A percentile compares a stretch with the other conserved stretches of the same genome.
phyloP scores from a whole-genome alignment of 2,888 invertebrate genomes.

The Tridacna crocea region DNA sequence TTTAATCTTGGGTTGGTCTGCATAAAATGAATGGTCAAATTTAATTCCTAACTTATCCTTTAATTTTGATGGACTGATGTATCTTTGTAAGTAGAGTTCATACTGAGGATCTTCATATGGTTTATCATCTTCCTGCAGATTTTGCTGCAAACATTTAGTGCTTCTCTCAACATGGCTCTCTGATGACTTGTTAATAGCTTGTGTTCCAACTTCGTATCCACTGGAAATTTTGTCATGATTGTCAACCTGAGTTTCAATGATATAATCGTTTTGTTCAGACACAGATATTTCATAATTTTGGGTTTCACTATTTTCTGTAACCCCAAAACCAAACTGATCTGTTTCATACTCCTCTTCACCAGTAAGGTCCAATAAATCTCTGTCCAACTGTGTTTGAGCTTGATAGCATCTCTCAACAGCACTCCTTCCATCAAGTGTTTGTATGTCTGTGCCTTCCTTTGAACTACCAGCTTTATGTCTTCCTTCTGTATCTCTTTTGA shows the following conservation, averaged over 20 bases:
- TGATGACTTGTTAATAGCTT: not conserved
- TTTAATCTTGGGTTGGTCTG: not conserved
- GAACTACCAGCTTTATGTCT: not conserved
- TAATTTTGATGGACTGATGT: not conserved
- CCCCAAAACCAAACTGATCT: not conserved
- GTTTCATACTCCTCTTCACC: not conserved
- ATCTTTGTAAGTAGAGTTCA: not conserved
- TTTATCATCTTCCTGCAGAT: not conserved
- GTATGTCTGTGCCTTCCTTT: not conserved
- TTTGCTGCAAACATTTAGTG: no score
- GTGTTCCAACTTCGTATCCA: conserved; percentile 7
- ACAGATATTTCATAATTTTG: not conserved
- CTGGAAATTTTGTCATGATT: not conserved
- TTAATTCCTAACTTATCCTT: conserved; percentile 5
- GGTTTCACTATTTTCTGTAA: not conserved
- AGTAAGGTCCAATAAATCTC: not conserved
- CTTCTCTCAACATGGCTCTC: not conserved
- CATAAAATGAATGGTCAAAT: conserved; percentile 14
- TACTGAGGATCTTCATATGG: conserved; percentile 6
- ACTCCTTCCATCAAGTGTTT: not conserved
- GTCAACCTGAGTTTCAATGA: conserved; percentile 1
- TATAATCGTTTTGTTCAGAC: not conserved
- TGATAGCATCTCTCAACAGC: not conserved
- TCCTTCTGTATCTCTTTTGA: not conserved
- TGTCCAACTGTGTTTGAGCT: not conserved